Percentiles rank a stretch among this genome's conserved stretches.
These are phyloP conservation scores for Fistularia tabacaria DNA, from an alignment of 2,797 vertebrate genomes.

Conservation along the genomic window DNA sequence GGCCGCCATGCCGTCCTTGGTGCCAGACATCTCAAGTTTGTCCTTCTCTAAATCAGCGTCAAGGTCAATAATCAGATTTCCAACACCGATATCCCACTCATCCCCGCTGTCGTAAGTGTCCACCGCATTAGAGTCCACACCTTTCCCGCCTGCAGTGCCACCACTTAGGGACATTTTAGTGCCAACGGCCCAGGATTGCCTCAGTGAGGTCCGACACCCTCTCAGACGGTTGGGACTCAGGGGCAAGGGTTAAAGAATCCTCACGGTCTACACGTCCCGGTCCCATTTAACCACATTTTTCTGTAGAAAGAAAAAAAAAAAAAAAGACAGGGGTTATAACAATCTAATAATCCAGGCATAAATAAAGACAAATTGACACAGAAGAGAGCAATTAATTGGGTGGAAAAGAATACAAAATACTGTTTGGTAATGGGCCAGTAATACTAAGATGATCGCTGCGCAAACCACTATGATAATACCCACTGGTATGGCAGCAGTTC, in stretches of 20 bases:
- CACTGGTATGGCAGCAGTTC: slow-evolving; percentile 59
- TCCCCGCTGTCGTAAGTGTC: slow-evolving; percentile 99
- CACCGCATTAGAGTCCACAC: slow-evolving; percentile 99
- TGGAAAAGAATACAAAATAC: slow-evolving; percentile 16
- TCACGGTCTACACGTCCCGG: slow-evolving; percentile 76
- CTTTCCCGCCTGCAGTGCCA: slow-evolving; percentile 99
- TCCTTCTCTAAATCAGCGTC: slow-evolving; percentile 99
- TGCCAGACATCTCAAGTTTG: slow-evolving; percentile 99
- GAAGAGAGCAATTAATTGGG: slow-evolving; percentile 31
- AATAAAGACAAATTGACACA: slow-evolving; percentile 14
- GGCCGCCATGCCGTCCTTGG: slow-evolving; percentile 90
- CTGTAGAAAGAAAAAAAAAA: slow-evolving; percentile 55
- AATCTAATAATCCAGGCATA: slow-evolving; percentile 29
- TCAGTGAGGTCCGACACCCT: slow-evolving; percentile 78
- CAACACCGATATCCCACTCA: slow-evolving; percentile 99
- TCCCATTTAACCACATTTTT: slow-evolving; percentile 81
- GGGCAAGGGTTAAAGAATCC: slow-evolving; percentile 71
- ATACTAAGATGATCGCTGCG: slow-evolving; percentile 52
- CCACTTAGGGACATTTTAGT: slow-evolving; percentile 99
- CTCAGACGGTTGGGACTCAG: slow-evolving; percentile 75
- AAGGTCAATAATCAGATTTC: slow-evolving; percentile 99
- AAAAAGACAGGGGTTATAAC: slow-evolving; percentile 14
- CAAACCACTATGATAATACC: slow-evolving; percentile 64
- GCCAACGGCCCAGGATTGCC: slow-evolving; percentile 89
- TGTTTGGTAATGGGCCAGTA: slow-evolving; percentile 50